Evolutionary conservation across 53 echinoderm and acorn worm genomes (phyloP), one percentile per base, ranked within the genome.

Genomic region (Paelopatides confundens): DNA sequence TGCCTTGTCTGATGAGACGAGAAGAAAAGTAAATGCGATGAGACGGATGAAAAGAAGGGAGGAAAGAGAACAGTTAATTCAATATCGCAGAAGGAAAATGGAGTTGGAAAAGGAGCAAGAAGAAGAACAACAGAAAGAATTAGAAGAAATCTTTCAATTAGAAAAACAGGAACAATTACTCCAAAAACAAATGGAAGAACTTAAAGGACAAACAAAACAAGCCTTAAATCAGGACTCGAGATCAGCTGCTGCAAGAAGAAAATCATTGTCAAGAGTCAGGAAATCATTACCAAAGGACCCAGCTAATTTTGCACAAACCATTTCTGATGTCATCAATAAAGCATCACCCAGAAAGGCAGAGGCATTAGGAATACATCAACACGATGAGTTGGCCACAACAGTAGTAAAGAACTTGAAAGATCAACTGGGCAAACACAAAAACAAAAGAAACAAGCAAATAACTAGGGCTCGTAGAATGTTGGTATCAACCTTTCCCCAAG

Each of bases 151-250:
- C 21, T 2, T 28, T 31, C 23, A 66, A 28, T 28, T 66, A 28
- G 66, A 66, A 66, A 28, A 24, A 66, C 21, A 28, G 12, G 66
- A 66, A 66, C n/a, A 27, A 66, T 12, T 66, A 31, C 27, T 66
- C 23, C 11, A 28, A 28, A 28, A 66, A 12, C 23, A 66, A 31
- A 66, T 66, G 29, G 29, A 28, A 66, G 66, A 12, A 12, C 29
- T 66, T 28, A 28, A 66, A 31, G 66, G 27, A 28, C 66, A 66
- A 31, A 66, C 66, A 31, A 66, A 28, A 28, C 66, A 66, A 28
- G 66, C 66, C 27, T 28, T 66, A 66, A 31, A 66, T 66, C 66
- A 66, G 27, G 66, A 66, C n/a, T n/a, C n/a, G 66, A 69, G 37
- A 69, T 69, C 69, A 13, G 37, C 13, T 34, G 69, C 13, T 35